Percentiles rank a stretch among this genome's conserved stretches.
phyloP scores from a whole-genome alignment of 2,113 vertebrate species.

The Podilymbus podiceps region DNA sequence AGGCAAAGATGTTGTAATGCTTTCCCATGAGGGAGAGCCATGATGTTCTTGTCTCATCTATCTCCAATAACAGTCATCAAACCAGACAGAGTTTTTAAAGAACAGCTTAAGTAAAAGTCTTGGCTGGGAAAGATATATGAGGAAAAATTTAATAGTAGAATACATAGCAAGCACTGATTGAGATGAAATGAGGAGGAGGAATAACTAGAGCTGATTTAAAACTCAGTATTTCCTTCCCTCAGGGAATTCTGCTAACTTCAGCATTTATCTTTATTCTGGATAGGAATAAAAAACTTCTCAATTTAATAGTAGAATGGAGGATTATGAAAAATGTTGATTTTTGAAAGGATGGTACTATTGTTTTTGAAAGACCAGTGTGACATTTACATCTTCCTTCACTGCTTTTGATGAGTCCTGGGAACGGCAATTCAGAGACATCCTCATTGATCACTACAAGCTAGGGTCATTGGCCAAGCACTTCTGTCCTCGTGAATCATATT shows the following conservation, averaged over 20 bases:
- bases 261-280: background rate
- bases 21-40: background rate
- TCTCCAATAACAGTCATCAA: background rate
- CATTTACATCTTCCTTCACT: background rate
- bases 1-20: background rate
- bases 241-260: background rate
- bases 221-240: background rate
- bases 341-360: background rate
- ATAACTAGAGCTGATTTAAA: background rate
- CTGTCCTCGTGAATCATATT: background rate
- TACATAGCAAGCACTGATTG: background rate
- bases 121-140: background rate
- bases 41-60: background rate
- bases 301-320: background rate
- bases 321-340: background rate
- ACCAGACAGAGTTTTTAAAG: background rate
- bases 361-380: background rate
- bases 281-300: background rate
- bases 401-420: background rate
- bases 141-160: background rate
- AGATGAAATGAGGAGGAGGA: slow-evolving; percentile 1
- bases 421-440: background rate
- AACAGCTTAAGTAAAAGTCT: background rate
- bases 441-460: background rate
- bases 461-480: background rate